Evolutionary conservation across 2,113 vertebrate species (phyloP).

Genomic region (Cinclus mexicanus): DNA sequence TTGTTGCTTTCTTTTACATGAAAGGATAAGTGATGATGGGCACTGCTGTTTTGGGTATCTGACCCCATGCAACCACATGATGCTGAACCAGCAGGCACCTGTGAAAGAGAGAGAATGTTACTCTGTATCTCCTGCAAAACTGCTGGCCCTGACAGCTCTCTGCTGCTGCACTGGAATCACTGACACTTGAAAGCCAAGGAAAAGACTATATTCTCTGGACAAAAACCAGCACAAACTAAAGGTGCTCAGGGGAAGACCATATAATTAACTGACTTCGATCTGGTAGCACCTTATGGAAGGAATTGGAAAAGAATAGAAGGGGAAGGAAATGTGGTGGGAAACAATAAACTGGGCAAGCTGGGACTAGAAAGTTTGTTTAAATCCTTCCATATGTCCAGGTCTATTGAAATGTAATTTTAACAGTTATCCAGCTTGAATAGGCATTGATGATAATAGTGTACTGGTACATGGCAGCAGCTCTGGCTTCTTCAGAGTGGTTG

Average conservation of each 20-base stretch:
- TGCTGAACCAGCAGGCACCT: slow-evolving; percentile 90
- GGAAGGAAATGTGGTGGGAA: neutral
- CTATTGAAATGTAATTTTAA: neutral
- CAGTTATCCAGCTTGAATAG: neutral
- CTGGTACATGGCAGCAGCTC: neutral
- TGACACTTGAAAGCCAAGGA: slow-evolving; percentile 81
- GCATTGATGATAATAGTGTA: neutral
- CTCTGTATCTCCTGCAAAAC: slow-evolving; percentile 88
- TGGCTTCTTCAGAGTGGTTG: neutral
- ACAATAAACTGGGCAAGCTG: neutral
- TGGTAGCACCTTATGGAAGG: neutral
- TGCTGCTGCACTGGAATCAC: slow-evolving; percentile 89
- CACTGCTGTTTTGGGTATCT: slow-evolving; percentile 83
- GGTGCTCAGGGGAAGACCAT: slow-evolving; percentile 26
- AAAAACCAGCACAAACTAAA: slow-evolving; percentile 76
- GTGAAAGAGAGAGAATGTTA: slow-evolving; percentile 94
- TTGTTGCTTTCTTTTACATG: neutral
- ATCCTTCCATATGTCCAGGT: neutral
- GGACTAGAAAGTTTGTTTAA: neutral
- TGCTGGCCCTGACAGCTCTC: slow-evolving; percentile 87
- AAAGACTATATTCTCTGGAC: slow-evolving; percentile 88
- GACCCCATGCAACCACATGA: slow-evolving; percentile 96
- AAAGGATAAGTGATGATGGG: neutral
- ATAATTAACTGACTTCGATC: neutral
- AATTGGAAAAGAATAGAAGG: neutral